Evolutionary conservation across 1,140 invertebrate species (phyloP), one percentile per base, ranked within the genome.

Genomic region (Leptoteleia sp.): DNA sequence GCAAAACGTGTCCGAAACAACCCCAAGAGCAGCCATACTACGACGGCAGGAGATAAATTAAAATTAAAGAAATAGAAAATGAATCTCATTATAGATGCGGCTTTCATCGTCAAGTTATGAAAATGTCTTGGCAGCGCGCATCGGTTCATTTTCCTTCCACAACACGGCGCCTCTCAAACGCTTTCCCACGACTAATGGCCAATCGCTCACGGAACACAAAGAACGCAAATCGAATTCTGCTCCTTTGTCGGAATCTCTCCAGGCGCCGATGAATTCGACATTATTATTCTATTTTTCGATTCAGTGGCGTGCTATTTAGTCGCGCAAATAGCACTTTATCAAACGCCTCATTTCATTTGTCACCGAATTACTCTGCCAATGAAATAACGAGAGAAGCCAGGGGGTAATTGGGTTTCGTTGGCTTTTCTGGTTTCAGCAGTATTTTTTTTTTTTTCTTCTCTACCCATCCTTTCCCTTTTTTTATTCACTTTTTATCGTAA

Each of bases 231-330:
- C 65, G 59, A 77, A 77, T 77, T 77, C 65, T 70, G 43, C 52
- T 61, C 57, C 61, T 77, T 77, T 77, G 75, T 77, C 50, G 52
- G 31, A 37, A 55, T 76, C 64, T 77, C 59, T 71, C 52, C 8
- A 71, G 67, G 52, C 52, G 59, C 52, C 61, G 31, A 77, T 77
- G 75, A 71, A 77, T 71, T 65, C 65, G 71, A 77, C 75, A 77
- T 77, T 70, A 77, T 77, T 77, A 71, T 77, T 78, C 76, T 72
- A 78, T 78, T 78, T 78, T 78, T 72, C 62, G 45, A 67, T 78
- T 78, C 67, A 67, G 8, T 67, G 65, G 45, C 52, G 47, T 47
- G 67, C 76, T 65, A 72, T 71, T 78, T 78, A 78, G 61, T 78
- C 67, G 52, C 59, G 52, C 61, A 78, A 78, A 78, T 72, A 59